Base-by-base conservation (phyloP, 2,888 invertebrate species). In the Sminthurides aquaticus region DNA sequence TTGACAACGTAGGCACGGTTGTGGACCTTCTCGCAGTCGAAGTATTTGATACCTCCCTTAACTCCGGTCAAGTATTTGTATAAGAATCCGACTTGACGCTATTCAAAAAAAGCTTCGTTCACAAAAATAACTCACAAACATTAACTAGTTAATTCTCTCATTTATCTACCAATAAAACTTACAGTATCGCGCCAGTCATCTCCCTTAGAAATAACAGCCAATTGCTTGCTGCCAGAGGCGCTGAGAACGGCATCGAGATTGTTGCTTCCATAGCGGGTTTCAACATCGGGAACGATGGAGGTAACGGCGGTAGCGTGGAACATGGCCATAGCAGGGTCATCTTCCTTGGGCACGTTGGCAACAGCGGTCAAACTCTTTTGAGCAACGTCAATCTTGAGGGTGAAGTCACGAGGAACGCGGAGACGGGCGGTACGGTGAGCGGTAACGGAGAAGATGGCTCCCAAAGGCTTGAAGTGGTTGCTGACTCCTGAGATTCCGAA, bases 11-110 rank as follows among this genome's bases (percentile, higher is more conserved):
- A 69, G 62, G 67, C 58, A 25, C 70, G 66, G 59, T 72, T 68
- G 69, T 73, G 73, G 60, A 70, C 68, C 67, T 70, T 71, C 55
- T 72, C 74, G 29, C 74, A 74, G 60, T 74, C 74, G 57, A 61
- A 74, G 64, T 72, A 74, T 59, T 74, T 71, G 48, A 66, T 62
- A 65, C 74, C 74, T 55, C 71, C 65, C 66, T 68, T 71, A 54
- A 71, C 66, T 62, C 74, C 72, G 28, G 57, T 57, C 65, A 74
- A 62, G 62, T 67, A 67, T 55, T 70, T 71, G 71, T 71, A 70
- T 62, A 71, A 68, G 27, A 71, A 65, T 67, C 74, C 74, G 49
- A 74, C 60, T 67, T 70, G 67, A 43, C 73, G 73, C 60, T 68
- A 57, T 56, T 52, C 18, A 20, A n/a, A 5, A 56, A 56, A 56